Percentiles rank a stretch among this genome's conserved stretches.
phyloP scores from a whole-genome alignment of 2,797 vertebrate genomes.

The Tapera naevia region DNA sequence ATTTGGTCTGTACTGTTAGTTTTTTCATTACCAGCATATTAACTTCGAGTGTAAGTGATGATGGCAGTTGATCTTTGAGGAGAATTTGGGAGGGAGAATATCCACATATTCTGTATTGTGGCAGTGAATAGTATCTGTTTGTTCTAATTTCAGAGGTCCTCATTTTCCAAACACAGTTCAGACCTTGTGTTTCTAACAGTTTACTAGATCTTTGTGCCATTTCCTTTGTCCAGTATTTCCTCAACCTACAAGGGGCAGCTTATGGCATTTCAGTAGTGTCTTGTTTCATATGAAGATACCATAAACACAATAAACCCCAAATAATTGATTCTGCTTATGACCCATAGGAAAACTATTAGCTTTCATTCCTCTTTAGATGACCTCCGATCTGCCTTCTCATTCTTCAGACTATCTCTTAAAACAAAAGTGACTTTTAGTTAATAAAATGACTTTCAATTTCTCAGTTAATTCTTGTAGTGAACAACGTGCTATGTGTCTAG shows the following conservation, averaged over 20 bases:
- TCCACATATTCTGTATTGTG: not conserved
- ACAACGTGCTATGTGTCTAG: not conserved
- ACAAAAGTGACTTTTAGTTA: not conserved
- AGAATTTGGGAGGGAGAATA: not conserved
- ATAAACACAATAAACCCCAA: constrained; percentile 7
- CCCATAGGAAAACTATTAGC: not conserved
- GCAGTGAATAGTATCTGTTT: not conserved
- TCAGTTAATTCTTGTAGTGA: not conserved
- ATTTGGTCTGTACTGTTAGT: not conserved
- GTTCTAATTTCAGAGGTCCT: not conserved
- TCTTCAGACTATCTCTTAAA: not conserved
- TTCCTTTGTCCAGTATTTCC: not conserved
- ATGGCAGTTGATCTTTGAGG: not conserved
- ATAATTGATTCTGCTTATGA: not conserved
- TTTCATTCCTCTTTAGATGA: not conserved
- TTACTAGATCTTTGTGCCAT: not conserved
- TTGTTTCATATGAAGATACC: not conserved
- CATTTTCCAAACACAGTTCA: not conserved
- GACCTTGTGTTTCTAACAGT: not conserved
- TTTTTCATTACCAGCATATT: not conserved
- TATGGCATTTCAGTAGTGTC: not conserved
- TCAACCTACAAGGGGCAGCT: not conserved
- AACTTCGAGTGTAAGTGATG: not conserved
- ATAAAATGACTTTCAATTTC: not conserved
- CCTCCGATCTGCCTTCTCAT: not conserved